Evolutionary conservation across 2,113 vertebrate genomes (phyloP).

Genomic region (Orthochromis malagaraziensis): DNA sequence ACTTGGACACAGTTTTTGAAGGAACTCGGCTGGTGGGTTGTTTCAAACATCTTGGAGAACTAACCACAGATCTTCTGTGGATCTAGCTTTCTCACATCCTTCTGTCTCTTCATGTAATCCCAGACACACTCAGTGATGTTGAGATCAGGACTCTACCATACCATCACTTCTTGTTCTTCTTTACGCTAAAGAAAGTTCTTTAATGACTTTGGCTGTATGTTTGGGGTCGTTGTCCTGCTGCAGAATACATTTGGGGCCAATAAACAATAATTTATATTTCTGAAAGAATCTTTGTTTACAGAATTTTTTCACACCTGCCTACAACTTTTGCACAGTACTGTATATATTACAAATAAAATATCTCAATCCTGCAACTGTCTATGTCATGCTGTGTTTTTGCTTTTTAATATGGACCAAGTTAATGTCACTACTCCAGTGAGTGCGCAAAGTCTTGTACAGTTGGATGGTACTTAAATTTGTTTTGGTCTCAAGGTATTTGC

Average conservation of each 20-base stretch:
- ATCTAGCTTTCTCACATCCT: background rate
- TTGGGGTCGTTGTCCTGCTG: background rate
- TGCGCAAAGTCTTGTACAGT: background rate
- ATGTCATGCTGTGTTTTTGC: background rate
- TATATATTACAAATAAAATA: background rate
- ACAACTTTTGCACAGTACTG: background rate
- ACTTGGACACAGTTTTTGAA: background rate
- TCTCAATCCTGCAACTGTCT: background rate
- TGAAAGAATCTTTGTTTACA: background rate
- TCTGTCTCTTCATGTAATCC: background rate
- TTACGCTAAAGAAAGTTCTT: background rate
- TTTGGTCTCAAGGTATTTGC: background rate
- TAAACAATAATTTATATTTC: background rate
- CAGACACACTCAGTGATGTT: background rate
- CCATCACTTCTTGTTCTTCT: background rate
- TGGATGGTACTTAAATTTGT: background rate
- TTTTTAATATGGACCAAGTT: background rate
- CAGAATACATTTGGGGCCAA: background rate
- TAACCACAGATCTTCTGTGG: background rate
- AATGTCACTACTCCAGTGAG: background rate
- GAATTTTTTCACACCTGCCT: background rate
- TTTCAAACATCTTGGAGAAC: background rate
- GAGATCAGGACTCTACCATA: background rate
- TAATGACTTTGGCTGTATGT: background rate
- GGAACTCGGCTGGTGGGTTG: background rate